Percentiles rank a stretch among this genome's conserved stretches.
Conservation (phyloP, 2,888 invertebrate genomes). For the Hirudinaria manillensis region DNA sequence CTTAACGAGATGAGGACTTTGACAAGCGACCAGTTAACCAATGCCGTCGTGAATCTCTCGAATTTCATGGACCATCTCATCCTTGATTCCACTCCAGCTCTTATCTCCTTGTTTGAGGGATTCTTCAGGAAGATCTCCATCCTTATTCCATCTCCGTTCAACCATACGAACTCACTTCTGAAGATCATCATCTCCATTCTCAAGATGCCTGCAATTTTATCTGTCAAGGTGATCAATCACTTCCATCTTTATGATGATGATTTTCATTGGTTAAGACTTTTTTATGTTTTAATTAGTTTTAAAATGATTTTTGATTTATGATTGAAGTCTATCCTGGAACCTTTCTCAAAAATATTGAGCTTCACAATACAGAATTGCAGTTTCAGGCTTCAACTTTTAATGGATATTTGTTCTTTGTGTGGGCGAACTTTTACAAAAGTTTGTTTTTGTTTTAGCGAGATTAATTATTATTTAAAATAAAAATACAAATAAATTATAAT, state of each 20-base stretch:
- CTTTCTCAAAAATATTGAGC: slow-evolving; percentile 87
- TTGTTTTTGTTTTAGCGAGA: not conserved
- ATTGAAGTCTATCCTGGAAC: slow-evolving; percentile 67
- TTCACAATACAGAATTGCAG: slow-evolving; percentile 83
- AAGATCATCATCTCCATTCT: slow-evolving; percentile 60
- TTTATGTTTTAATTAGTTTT: too few relatives aligned
- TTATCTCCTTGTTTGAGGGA: slow-evolving; percentile 79
- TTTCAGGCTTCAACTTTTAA: slow-evolving; percentile 65
- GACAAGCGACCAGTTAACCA: slow-evolving; percentile 53
- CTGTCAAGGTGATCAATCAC: slow-evolving; percentile 66
- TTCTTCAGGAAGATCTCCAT: slow-evolving; percentile 65
- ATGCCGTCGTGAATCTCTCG: slow-evolving; percentile 66
- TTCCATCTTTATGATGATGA: not conserved
- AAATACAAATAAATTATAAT: not conserved
- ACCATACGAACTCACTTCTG: slow-evolving; percentile 53
- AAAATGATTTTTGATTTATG: not conserved
- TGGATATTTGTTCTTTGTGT: slow-evolving; percentile 82
- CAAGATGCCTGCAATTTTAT: slow-evolving; percentile 74
- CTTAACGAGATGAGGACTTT: slow-evolving; percentile 72
- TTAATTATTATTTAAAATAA: not conserved
- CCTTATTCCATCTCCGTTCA: slow-evolving; percentile 48
- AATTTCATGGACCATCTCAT: slow-evolving; percentile 87
- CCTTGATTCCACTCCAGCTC: slow-evolving; percentile 65
- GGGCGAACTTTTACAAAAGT: slow-evolving; percentile 78
- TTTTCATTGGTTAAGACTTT: not conserved